phyloP scores from a whole-genome alignment of 2,113 vertebrate genomes.

The Synodontis membranacea region DNA sequence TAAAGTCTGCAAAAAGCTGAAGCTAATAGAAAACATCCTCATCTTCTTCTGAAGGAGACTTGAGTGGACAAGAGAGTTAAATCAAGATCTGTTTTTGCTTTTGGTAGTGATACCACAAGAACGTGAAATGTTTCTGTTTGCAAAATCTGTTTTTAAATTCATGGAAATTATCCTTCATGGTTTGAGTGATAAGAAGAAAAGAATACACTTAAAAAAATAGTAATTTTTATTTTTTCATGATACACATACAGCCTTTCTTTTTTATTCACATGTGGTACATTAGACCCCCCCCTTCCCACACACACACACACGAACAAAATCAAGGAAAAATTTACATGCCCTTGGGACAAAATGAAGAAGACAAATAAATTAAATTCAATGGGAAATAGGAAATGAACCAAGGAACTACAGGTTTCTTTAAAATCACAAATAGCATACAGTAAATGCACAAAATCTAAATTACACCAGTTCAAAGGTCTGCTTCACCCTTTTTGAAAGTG shows the following conservation, averaged over 20 bases:
- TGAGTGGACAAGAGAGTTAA: neutral
- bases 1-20: constrained; percentile 25
- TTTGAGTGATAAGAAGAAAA: neutral
- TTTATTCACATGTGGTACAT: neutral
- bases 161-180: neutral
- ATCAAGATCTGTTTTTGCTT: neutral
- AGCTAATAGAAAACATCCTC: constrained; percentile 5
- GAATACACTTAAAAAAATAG: neutral
- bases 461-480: neutral
- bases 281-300: neutral
- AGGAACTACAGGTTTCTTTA: neutral
- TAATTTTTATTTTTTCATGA: neutral
- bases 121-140: neutral
- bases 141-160: neutral
- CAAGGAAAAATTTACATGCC: neutral
- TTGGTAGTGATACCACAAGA: neutral
- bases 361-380: neutral
- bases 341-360: neutral
- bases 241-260: neutral
- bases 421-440: neutral
- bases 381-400: neutral
- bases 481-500: neutral
- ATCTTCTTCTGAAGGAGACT: neutral
- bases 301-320: neutral
- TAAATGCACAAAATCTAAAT: neutral